phyloP scores from a whole-genome alignment of 2,888 invertebrate genomes.

The Bembecia ichneumoniformis region DNA sequence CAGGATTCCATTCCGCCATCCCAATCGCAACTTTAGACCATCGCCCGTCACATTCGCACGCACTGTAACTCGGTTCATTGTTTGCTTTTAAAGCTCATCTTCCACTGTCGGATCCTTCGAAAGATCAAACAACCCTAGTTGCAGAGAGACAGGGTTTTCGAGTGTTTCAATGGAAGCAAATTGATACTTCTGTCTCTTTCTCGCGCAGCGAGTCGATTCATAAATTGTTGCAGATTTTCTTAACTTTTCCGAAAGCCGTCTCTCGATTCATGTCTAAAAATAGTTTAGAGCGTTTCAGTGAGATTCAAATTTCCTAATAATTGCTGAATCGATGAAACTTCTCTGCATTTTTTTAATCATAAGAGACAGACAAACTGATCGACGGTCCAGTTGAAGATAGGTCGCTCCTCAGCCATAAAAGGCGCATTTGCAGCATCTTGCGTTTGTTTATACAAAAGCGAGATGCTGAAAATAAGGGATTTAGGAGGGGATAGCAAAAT shows the following conservation, averaged over 20 bases:
- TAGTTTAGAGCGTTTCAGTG: slow-evolving; percentile 15
- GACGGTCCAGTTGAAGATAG: too few relatives aligned
- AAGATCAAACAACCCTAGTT: slow-evolving; percentile 24
- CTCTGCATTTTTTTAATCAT: too few relatives aligned
- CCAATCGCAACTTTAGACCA: slow-evolving; percentile 35
- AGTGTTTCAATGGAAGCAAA: too few relatives aligned
- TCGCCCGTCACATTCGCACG: slow-evolving; percentile 49
- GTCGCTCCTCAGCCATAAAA: too few relatives aligned
- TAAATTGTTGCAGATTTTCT: slow-evolving; percentile 21
- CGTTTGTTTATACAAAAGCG: too few relatives aligned
- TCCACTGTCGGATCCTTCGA: slow-evolving; percentile 14
- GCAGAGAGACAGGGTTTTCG: slow-evolving; percentile 1
- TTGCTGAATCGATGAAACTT: too few relatives aligned
- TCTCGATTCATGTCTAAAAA: slow-evolving; percentile 1
- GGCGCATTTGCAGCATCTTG: too few relatives aligned
- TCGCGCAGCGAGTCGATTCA: slow-evolving; percentile 6
- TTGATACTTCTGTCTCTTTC: slow-evolving; percentile 13
- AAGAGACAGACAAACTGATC: too few relatives aligned
- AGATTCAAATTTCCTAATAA: slow-evolving; percentile 14
- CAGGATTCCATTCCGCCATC: slow-evolving; percentile 58
- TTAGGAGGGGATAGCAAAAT: too few relatives aligned
- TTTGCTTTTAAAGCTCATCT: slow-evolving; percentile 3
- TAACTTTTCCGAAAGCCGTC: slow-evolving; percentile 19
- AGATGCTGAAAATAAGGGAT: too few relatives aligned
- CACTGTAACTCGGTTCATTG: slow-evolving; percentile 16